Evolutionary conservation across 2,888 invertebrate genomes (phyloP), one percentile per base, ranked within the genome.

Genomic region (Sinodicranocentrus sp.): DNA sequence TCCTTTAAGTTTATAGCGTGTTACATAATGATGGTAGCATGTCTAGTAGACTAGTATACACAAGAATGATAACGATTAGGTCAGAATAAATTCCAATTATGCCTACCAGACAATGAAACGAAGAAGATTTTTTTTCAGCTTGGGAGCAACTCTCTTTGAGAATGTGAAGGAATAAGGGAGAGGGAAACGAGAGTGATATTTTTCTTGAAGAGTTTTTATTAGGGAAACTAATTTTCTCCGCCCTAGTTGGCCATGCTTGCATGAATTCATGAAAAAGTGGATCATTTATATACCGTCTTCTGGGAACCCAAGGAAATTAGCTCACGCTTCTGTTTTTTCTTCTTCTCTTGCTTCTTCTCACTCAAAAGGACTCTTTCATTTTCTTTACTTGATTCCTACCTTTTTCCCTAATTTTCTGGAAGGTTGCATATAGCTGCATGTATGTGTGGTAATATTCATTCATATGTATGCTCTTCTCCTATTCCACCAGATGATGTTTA

Each of bases 221-320:
- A 68, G 68, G 39, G 68, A 77, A 77, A 77, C 77, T 77, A 77
- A 77, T 77, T 77, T 77, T 77, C 77, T 77, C 77, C 68, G 77
- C 77, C 77, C 77, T 59, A 68, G 77, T 77, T 77, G 77, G 68
- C 77, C 77, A 77, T 67, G 68, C 76, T 76, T 76, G 67, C 68
- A 67, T 77, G 77, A 77, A 67, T 65, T 76, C 76, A 67, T 65
- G 68, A 77, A 68, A 70, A 77, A 77, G 68, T 77, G 26, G 77
- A 77, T 68, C 77, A 77, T 77, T 77, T 68, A 44, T 68, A 77
- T 57, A 68, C 73, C 63, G 77, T 77, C 77, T 77, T 77, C 68
- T 77, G 77, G 77, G 77, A 77, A 77, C 77, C 17, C 8, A 67
- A 76, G 68, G 68, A 77, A 77, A 77, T 77, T 77, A 77, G 77